Evolutionary conservation across 2,888 invertebrate genomes (phyloP), one percentile per base, ranked within the genome.

Genomic region (Diadromus collaris): DNA sequence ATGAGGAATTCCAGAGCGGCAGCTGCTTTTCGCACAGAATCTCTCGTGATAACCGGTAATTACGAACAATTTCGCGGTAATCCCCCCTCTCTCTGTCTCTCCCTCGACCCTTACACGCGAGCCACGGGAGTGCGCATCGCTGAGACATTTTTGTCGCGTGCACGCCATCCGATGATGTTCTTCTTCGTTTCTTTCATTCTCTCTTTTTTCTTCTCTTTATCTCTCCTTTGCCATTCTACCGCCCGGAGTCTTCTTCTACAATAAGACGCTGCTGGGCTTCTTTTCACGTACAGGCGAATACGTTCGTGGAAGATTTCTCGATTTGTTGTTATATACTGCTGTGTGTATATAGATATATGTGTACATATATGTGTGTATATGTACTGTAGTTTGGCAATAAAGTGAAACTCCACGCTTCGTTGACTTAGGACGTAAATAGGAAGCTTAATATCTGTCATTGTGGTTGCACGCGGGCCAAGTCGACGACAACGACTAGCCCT

Each of bases 401-500:
- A 87, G 86, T 85, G 85, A 86, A 87, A 86, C 86, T 86, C 85
- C 85, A 86, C 82, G 86, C 84, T 85, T 84, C 87, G 87, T 88
- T 88, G 86, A 87, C 88, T 88, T 84, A 85, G 86, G 85, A 86
- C 86, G 87, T 88, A 87, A 88, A 88, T 88, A 87, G 87, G 86
- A 86, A 86, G 87, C 86, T 87, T 87, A 87, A 88, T 88, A 88
- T 88, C 88, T 86, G 84, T 85, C 88, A 88, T 87, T 87, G 87
- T 87, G 88, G 85, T 84, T 70, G 82, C 75, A 72, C 78, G 72
- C 81, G 82, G 51, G 71, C 77, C 70, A 71, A 58, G 67, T 78
- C 61, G 77, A 80, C 79, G 74, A 65, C 63, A 61, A 65, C 67
- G 54, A 68, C 54, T 61, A 72, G 75, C 75, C 79, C 75, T 68